phyloP scores from a whole-genome alignment of 2,888 invertebrate species.

The Branchellion lobata region DNA sequence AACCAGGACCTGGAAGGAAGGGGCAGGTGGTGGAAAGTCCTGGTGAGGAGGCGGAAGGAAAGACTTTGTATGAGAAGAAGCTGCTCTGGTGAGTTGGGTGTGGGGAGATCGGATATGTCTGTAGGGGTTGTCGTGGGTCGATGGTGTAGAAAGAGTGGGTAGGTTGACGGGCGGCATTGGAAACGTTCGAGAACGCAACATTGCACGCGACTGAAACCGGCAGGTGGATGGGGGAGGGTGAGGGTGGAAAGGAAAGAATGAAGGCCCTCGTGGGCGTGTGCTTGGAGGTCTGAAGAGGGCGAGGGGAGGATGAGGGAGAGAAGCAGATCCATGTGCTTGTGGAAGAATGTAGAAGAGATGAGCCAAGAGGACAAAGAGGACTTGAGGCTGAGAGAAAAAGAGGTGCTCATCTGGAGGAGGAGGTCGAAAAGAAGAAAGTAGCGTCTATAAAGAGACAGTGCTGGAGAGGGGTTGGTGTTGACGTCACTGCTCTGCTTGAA shows the following conservation, averaged over 20 bases:
- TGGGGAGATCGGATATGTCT: too few species aligned
- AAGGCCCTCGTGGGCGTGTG: not conserved
- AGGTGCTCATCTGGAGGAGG: not conserved
- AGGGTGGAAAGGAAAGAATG: not conserved
- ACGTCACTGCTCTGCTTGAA: not conserved
- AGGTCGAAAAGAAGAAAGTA: not conserved
- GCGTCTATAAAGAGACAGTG: not conserved
- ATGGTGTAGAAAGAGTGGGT: not conserved
- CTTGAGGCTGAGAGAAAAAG: not conserved
- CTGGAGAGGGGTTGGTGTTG: not conserved
- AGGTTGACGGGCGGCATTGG: not conserved
- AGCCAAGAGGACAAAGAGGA: not conserved
- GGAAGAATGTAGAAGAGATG: not conserved
- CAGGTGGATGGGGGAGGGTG: not conserved
- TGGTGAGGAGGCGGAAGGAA: slow-evolving; percentile 71
- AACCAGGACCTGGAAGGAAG: slow-evolving; percentile 78
- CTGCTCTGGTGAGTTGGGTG: not conserved
- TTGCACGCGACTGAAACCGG: not conserved
- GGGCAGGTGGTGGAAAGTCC: slow-evolving; percentile 70
- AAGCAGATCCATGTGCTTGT: not conserved
- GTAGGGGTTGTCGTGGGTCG: too few species aligned
- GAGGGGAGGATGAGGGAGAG: not conserved
- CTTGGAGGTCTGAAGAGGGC: not conserved
- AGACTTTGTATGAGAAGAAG: slow-evolving; percentile 57
- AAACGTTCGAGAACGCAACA: not conserved